A percentile compares a stretch with the other conserved stretches of the same genome.
Conservation (phyloP, 1,140 invertebrate species). For the Drosophila navojoa region DNA sequence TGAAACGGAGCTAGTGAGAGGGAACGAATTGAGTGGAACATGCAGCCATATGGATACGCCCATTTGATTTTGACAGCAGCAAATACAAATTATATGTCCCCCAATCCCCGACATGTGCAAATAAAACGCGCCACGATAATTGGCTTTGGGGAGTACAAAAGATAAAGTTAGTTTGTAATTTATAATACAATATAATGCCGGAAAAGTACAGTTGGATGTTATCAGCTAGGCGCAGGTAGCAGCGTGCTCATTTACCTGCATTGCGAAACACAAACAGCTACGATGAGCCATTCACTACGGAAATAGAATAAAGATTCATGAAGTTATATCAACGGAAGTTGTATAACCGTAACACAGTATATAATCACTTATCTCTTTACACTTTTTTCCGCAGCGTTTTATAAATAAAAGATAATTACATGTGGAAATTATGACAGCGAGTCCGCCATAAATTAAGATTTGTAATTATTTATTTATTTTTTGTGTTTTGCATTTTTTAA, state of each 20-base stretch:
- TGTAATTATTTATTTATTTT: neutral
- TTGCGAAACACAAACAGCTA: conserved; percentile 13
- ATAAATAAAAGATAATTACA: neutral
- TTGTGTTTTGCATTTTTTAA: neutral
- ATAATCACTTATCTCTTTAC: neutral
- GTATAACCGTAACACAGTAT: neutral
- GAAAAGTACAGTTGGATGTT: conserved; percentile 42
- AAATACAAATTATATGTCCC: conserved; percentile 10
- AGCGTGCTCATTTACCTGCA: conserved; percentile 14
- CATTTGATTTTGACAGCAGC: conserved; percentile 10
- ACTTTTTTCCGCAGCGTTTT: neutral
- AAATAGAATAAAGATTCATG: conserved; percentile 12
- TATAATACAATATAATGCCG: neutral
- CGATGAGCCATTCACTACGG: conserved; percentile 10
- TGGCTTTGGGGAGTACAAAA: neutral
- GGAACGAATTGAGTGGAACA: conserved; percentile 29
- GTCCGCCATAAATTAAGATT: neutral
- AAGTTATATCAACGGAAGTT: neutral
- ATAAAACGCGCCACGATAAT: conserved; percentile 65
- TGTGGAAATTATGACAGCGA: neutral
- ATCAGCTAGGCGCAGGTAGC: conserved; percentile 19
- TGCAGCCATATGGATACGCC: conserved; percentile 28
- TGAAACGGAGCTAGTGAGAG: neutral
- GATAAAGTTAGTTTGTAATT: conserved; percentile 17
- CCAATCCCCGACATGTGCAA: conserved; percentile 35